Percentiles rank a stretch among this genome's conserved stretches.
Conservation (phyloP, 1,140 invertebrate species). For the Drosophila truncata region DNA sequence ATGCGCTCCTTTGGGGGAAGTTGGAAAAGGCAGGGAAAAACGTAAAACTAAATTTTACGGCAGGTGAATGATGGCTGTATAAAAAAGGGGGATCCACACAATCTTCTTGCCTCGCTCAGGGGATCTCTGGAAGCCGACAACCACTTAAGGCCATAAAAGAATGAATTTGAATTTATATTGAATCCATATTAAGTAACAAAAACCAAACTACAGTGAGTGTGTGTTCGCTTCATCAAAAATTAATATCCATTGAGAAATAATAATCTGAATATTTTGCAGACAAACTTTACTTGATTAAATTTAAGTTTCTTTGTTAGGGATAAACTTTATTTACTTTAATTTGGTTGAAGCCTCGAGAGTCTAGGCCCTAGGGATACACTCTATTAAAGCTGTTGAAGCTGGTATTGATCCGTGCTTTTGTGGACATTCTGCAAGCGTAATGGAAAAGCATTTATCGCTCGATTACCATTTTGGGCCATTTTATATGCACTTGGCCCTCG, state of each 20-base stretch:
- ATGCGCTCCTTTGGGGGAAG: constrained; percentile 29
- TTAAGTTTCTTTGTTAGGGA: background rate
- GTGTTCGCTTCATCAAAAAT: constrained; percentile 3
- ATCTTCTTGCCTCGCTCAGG: constrained; percentile 1
- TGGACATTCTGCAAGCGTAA: background rate
- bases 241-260: constrained; percentile 11
- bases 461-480: constrained; percentile 22
- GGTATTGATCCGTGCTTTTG: background rate
- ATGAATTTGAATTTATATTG: constrained; percentile 49
- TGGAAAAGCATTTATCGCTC: constrained; percentile 13
- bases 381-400: background rate
- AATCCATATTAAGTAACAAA: constrained; percentile 19
- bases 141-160: constrained; percentile 29
- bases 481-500: background rate
- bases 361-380: background rate
- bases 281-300: constrained; percentile 7
- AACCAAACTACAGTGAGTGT: constrained; percentile 3
- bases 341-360: background rate
- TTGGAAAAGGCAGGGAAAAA: constrained; percentile 20
- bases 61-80: constrained; percentile 25
- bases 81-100: background rate
- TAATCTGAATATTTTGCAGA: constrained; percentile 9
- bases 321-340: background rate
- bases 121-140: constrained; percentile 6
- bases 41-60: constrained; percentile 60